Evolutionary conservation across 2,888 invertebrate genomes (phyloP), one percentile per base, ranked within the genome.

Genomic region (Apeira syringaria): DNA sequence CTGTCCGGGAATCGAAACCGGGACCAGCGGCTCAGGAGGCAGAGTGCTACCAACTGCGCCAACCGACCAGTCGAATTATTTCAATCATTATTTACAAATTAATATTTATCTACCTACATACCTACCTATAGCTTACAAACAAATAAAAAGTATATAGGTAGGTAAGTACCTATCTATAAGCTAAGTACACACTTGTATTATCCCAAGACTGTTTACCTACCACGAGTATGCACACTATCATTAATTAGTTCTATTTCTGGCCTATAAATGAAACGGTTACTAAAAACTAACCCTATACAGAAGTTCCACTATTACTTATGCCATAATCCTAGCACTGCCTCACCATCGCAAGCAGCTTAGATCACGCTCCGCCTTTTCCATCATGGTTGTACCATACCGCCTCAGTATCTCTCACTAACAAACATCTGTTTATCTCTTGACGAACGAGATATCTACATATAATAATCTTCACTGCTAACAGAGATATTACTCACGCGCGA

Each of bases 391-490:
- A 81, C 62, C 66, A 62, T 35, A 65, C 66, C 63, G 66, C 59
- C 63, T 65, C 58, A 64, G 61, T 68, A 74, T 74, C 74, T 70
- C 68, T 71, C 74, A 66, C 76, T 69, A 72, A 72, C 80, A 74
- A 65, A 86, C 75, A 80, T 81, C 82, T 76, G 74, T 71, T 86
- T 83, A 88, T 87, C 86, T 87, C 84, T 61, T 54, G 55, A 61
- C 58, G 78, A 86, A 81, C 67, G 88, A 84, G 87, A 88, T 88
- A 88, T 80, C 87, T 83, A 84, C 79, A 86, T 83, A 77, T 79
- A 85, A 72, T 69, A 71, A 64, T 64, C 75, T 71, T 69, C 80
- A 81, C 67, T 83, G 62, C 80, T 68, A 83, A 89, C 67, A 71
- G 84, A 80, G 88, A 88, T 74, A 76, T 70, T 68, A 61, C 52